These are phyloP conservation scores for Aphaenogaster floridana DNA, from an alignment of 1,140 invertebrate genomes.

Conservation along the genomic window DNA sequence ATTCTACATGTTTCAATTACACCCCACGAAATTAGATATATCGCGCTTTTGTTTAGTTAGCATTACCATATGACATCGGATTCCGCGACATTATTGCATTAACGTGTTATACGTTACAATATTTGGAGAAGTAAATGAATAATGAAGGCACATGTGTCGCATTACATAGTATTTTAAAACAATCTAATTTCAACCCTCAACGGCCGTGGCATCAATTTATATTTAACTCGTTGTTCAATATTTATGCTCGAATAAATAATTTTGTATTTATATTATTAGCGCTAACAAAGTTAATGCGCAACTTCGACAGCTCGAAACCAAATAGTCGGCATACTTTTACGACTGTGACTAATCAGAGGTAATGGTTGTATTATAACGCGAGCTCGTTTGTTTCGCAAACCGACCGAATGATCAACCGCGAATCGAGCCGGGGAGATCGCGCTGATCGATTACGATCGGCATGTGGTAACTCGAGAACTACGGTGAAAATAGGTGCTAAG, in stretches of 20 bases:
- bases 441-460: conserved; percentile 68
- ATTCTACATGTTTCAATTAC: conserved; percentile 55
- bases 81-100: conserved; percentile 16
- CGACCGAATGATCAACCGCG: conserved; percentile 24
- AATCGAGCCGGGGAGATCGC: conserved; percentile 16
- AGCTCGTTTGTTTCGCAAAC: conserved; percentile 45
- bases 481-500: conserved; percentile 69
- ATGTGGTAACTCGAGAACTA: conserved; percentile 67
- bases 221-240: conserved; percentile 14
- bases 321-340: conserved; percentile 8
- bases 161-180: neutral
- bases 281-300: neutral
- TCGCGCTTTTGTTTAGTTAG: conserved; percentile 26
- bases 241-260: conserved; percentile 15
- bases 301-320: neutral
- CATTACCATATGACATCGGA: conserved; percentile 12
- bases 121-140: conserved; percentile 17
- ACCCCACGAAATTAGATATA: conserved; percentile 66
- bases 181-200: neutral
- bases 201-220: conserved; percentile 3
- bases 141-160: neutral
- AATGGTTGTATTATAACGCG: conserved; percentile 38
- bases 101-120: neutral
- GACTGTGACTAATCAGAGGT: conserved; percentile 61
- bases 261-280: neutral